phyloP scores from a whole-genome alignment of 2,888 invertebrate species.

The Drosophila antonietae region DNA sequence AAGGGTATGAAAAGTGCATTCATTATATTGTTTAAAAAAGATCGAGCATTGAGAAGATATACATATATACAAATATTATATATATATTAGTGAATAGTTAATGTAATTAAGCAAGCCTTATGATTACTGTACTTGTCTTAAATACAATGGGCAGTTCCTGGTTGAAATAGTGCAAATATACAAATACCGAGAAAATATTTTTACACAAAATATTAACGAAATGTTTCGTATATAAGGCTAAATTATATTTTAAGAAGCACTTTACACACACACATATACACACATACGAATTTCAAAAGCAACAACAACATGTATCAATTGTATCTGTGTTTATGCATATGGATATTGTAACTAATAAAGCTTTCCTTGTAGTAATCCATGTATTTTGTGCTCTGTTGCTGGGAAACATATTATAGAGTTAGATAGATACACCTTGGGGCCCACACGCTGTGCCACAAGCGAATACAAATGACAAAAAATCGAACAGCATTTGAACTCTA shows the following conservation, averaged over 20 bases:
- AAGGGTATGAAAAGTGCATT: constrained; percentile 41
- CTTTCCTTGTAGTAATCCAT: constrained; percentile 59
- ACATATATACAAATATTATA: not conserved
- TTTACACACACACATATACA: constrained; percentile 18
- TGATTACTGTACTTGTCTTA: constrained; percentile 13
- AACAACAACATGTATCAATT: not conserved
- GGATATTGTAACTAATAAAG: constrained; percentile 59
- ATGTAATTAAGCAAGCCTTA: constrained; percentile 8
- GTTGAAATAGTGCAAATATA: constrained; percentile 78
- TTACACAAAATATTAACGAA: constrained; percentile 34
- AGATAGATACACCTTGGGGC: constrained; percentile 16
- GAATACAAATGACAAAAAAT: constrained; percentile 50
- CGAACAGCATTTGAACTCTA: constrained; percentile 42
- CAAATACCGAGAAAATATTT: constrained; percentile 51
- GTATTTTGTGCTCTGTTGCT: constrained; percentile 19
- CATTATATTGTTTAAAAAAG: constrained; percentile 29
- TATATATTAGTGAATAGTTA: not conserved
- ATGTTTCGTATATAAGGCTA: constrained; percentile 30
- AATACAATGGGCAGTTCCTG: constrained; percentile 69
- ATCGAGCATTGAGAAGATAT: not conserved
- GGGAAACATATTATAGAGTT: constrained; percentile 7
- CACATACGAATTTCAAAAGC: not conserved
- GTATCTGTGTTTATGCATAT: constrained; percentile 34
- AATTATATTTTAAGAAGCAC: constrained; percentile 32
- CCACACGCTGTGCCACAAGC: constrained; percentile 42